Conservation (phyloP, 2,797 vertebrate genomes). For the Esox masquinongy region DNA sequence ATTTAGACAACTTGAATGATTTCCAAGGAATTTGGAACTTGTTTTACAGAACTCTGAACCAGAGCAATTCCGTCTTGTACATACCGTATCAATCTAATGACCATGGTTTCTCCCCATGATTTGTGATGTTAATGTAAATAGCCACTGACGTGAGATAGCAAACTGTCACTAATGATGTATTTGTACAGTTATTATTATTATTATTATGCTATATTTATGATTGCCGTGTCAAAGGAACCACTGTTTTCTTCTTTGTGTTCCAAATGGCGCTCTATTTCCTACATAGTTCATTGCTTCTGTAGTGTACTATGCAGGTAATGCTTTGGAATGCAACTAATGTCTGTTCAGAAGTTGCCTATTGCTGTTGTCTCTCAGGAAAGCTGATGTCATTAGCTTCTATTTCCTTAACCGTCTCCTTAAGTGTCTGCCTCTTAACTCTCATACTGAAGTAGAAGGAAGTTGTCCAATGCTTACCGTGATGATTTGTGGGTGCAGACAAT, state of each 20-base stretch:
- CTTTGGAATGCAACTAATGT: neutral
- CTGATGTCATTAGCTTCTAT: slow-evolving; percentile 43
- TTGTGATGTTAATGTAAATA: slow-evolving; percentile 56
- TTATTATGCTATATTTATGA: slow-evolving; percentile 22
- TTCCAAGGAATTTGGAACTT: slow-evolving; percentile 53
- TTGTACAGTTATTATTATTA: slow-evolving; percentile 24
- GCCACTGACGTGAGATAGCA: slow-evolving; percentile 42
- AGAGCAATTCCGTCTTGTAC: slow-evolving; percentile 39
- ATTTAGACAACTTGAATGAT: slow-evolving; percentile 39
- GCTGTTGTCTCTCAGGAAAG: slow-evolving; percentile 69
- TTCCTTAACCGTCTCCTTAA: slow-evolving; percentile 14
- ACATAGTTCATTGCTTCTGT: neutral
- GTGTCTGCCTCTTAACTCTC: slow-evolving; percentile 23
- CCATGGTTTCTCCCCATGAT: slow-evolving; percentile 51
- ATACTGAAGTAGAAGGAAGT: neutral
- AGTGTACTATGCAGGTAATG: too few relatives aligned
- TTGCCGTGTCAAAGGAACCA: slow-evolving; percentile 35
- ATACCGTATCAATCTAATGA: slow-evolving; percentile 35
- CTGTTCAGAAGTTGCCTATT: slow-evolving; percentile 44
- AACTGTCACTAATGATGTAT: slow-evolving; percentile 37
- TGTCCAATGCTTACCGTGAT: slow-evolving; percentile 18
- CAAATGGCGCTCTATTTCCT: neutral
- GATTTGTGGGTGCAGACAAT: slow-evolving; percentile 8
- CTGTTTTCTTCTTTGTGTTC: slow-evolving; percentile 27
- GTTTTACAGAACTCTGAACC: slow-evolving; percentile 48